Evolutionary conservation across 2,888 invertebrate species (phyloP).

Genomic region (Cyrtodaria siliqua): DNA sequence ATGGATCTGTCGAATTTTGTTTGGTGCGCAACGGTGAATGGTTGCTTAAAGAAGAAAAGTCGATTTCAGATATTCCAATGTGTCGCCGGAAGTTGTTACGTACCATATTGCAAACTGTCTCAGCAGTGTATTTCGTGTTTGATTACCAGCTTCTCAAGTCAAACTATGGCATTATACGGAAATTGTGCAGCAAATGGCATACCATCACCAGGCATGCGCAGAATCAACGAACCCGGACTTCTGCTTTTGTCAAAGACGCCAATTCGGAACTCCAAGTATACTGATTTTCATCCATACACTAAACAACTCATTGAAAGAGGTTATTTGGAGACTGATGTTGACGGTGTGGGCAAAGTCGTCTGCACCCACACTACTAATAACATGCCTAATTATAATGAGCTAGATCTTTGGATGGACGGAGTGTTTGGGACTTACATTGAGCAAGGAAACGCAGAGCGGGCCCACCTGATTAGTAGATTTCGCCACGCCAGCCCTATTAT

Average conservation of each 20-base stretch:
- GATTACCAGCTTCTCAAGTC: conserved; percentile 8
- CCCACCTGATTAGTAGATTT: conserved; percentile 33
- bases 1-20: conserved; percentile 3
- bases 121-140: conserved; percentile 40
- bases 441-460: conserved; percentile 36
- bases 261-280: conserved; percentile 26
- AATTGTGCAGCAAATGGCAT: conserved; percentile 33
- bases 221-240: conserved; percentile 41
- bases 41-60: conserved; percentile 14
- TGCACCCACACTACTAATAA: conserved; percentile 38
- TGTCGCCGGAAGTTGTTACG: conserved; percentile 20
- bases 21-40: conserved; percentile 15
- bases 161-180: neutral
- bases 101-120: conserved; percentile 10
- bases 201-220: conserved; percentile 19
- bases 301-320: conserved; percentile 41
- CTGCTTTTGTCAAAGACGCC: conserved; percentile 42
- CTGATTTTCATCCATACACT: conserved; percentile 36
- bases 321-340: conserved; percentile 34
- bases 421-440: conserved; percentile 23
- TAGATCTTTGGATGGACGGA: conserved; percentile 9
- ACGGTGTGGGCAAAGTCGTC: conserved; percentile 41
- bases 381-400: conserved; percentile 20
- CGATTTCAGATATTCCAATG: conserved; percentile 3
- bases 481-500: conserved; percentile 11